A percentile compares a stretch with the other conserved stretches of the same genome.
phyloP scores from a whole-genome alignment of 2,113 vertebrate genomes.

The Xenopus borealis region DNA sequence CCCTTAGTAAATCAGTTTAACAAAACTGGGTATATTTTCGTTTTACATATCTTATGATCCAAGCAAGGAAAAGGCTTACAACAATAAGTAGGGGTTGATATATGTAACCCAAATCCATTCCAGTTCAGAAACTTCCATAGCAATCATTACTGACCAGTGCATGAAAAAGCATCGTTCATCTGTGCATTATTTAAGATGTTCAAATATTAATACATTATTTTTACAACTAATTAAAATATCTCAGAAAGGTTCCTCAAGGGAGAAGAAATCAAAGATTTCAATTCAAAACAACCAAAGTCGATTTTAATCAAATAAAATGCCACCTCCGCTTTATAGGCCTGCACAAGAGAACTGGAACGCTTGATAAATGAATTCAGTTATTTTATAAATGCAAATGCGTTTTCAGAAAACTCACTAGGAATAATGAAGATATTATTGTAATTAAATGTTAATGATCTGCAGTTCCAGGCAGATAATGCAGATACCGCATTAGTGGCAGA shows the following conservation, averaged over 20 bases:
- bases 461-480: conserved; percentile 18
- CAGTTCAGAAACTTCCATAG: too few relatives aligned
- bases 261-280: background rate
- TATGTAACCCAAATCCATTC: too few relatives aligned
- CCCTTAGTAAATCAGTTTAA: too few relatives aligned
- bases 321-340: background rate
- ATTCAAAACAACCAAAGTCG: background rate
- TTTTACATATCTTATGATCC: too few relatives aligned
- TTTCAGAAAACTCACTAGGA: conserved; percentile 3
- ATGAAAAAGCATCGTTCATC: background rate
- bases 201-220: background rate
- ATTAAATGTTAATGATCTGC: conserved; percentile 45
- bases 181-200: background rate
- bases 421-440: conserved; percentile 28
- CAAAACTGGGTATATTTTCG: too few relatives aligned
- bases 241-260: background rate
- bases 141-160: too few relatives aligned
- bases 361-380: conserved; percentile 1
- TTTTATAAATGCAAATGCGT: conserved; percentile 10
- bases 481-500: conserved; percentile 21
- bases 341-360: background rate
- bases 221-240: background rate
- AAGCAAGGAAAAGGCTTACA: too few relatives aligned
- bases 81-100: too few relatives aligned
- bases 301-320: background rate